phyloP scores from a whole-genome alignment of 2,888 invertebrate species.

The Hemicrepidius hirtus region DNA sequence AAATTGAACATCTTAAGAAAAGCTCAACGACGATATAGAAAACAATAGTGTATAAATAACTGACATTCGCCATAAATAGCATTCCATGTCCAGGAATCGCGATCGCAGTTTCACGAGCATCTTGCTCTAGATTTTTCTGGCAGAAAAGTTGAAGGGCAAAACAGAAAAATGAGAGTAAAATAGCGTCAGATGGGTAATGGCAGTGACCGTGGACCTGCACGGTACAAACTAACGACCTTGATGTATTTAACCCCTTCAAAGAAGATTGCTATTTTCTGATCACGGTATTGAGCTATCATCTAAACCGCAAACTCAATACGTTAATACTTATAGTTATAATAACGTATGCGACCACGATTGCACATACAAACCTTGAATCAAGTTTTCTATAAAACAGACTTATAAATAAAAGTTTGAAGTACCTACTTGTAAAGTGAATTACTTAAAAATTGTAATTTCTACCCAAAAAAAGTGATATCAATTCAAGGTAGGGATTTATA shows the following conservation, averaged over 20 bases:
- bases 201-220: constrained; percentile 43
- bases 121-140: constrained; percentile 42
- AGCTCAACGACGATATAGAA: constrained; percentile 29
- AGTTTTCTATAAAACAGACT: too few species aligned
- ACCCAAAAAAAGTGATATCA: too few species aligned
- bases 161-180: constrained; percentile 5
- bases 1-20: constrained; percentile 19
- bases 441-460: too few species aligned
- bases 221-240: constrained; percentile 39
- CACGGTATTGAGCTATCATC: constrained; percentile 15
- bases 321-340: constrained; percentile 11
- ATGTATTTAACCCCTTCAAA: constrained; percentile 26
- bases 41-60: constrained; percentile 47
- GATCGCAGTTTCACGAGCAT: constrained; percentile 43
- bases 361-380: neutral
- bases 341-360: neutral
- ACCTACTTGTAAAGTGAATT: too few species aligned
- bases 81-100: constrained; percentile 40
- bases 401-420: neutral
- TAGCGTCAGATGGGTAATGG: constrained; percentile 46
- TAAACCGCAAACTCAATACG: constrained; percentile 4
- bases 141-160: constrained; percentile 35
- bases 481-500: too few species aligned
- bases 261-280: constrained; percentile 5
- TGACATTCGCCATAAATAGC: constrained; percentile 40